Evolutionary conservation across 1,140 invertebrate genomes (phyloP).

Genomic region (Brachionus asplanchnoidis): DNA sequence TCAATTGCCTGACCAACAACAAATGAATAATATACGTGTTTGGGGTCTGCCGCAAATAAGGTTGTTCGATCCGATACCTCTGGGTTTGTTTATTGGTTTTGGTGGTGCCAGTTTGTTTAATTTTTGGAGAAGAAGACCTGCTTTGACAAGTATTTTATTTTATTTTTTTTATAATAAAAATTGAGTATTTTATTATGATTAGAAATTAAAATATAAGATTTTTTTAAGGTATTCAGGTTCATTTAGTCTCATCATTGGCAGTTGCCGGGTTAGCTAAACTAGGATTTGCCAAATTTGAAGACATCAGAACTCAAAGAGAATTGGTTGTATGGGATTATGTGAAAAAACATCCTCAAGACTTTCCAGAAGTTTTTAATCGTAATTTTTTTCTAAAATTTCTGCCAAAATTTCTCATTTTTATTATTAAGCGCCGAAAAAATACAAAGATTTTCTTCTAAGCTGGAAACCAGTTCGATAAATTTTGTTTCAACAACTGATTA

Average conservation of each 20-base stretch:
- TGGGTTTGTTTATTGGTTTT: constrained; percentile 8
- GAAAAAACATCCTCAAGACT: constrained; percentile 45
- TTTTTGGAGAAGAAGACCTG: neutral
- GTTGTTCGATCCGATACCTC: neutral
- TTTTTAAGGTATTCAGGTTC: constrained; percentile 22
- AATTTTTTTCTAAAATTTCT: constrained; percentile 4
- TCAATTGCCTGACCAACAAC: neutral
- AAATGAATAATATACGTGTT: constrained; percentile 17
- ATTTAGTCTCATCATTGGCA: neutral
- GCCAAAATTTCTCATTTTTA: neutral
- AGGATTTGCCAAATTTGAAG: constrained; percentile 7
- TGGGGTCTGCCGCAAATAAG: constrained; percentile 2
- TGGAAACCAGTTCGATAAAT: constrained; percentile 44
- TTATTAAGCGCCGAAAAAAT: constrained; percentile 44
- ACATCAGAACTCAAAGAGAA: constrained; percentile 24
- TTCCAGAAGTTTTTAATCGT: constrained; percentile 45
- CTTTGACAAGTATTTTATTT: constrained; percentile 1
- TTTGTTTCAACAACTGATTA: neutral
- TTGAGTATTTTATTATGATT: too few species aligned
- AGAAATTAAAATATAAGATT: neutral
- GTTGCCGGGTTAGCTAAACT: neutral
- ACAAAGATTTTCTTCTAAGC: constrained; percentile 44
- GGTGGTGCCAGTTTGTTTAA: neutral
- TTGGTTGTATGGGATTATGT: constrained; percentile 44
- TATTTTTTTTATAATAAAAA: neutral